A percentile compares a stretch with the other conserved stretches of the same genome.
phyloP scores from a whole-genome alignment of 2,888 invertebrate genomes.

The Agonopterix alstromeriana region DNA sequence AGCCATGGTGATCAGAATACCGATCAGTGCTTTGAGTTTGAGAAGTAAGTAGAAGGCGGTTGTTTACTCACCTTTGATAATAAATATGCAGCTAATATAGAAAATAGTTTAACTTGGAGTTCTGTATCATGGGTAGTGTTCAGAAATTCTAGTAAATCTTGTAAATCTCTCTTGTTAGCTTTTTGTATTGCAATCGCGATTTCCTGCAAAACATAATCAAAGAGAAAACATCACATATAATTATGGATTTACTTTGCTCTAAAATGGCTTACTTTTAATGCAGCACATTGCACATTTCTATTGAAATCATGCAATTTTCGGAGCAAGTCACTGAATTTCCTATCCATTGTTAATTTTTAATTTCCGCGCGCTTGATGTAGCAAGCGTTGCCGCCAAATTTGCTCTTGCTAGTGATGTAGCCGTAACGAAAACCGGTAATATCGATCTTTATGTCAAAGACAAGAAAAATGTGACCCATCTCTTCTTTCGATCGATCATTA shows the following conservation, averaged over 20 bases:
- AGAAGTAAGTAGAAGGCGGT: no score
- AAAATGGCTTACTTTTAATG: conserved; percentile 1
- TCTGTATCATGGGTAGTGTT: conserved; percentile 30
- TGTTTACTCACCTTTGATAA: conserved; percentile 38
- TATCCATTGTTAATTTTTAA: no score
- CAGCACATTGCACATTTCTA: not conserved
- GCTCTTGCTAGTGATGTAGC: no score
- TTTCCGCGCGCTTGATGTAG: no score
- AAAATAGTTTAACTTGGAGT: conserved; percentile 40
- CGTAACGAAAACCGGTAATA: no score
- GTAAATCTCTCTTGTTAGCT: conserved; percentile 24
- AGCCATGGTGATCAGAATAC: not conserved
- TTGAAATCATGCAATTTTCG: conserved; percentile 1
- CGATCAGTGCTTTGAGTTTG: no score
- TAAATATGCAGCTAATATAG: conserved; percentile 36
- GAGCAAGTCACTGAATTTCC: not conserved
- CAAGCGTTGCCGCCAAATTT: no score
- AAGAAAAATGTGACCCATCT: no score
- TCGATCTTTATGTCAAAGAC: no score
- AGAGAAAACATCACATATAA: not conserved
- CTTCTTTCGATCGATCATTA: no score
- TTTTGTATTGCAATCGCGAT: conserved; percentile 15
- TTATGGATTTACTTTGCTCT: not conserved
- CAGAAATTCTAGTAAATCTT: conserved; percentile 33
- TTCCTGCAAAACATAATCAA: conserved; percentile 18